Evolutionary conservation across 2,888 invertebrate species (phyloP).

Genomic region (Hydropsyche betteni): DNA sequence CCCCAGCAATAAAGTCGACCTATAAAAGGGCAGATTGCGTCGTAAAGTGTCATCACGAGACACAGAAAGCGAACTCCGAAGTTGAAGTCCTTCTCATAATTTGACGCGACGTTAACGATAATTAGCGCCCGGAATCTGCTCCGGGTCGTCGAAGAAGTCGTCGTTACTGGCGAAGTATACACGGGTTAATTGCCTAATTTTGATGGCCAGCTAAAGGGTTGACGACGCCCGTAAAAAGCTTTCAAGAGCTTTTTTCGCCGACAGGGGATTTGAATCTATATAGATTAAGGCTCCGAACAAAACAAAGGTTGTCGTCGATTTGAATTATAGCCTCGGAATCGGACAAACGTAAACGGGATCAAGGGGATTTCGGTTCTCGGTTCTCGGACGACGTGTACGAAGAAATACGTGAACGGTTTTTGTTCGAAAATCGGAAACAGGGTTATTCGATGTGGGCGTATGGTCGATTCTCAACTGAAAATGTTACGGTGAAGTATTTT

Average conservation of each 20-base stretch:
- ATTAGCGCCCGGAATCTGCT: slow-evolving; percentile 16
- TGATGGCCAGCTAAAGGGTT: too few relatives aligned
- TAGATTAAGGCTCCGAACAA: neutral
- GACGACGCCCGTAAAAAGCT: too few relatives aligned
- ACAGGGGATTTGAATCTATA: neutral
- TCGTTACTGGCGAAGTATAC: neutral
- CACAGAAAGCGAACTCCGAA: neutral
- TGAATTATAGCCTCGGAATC: slow-evolving; percentile 2
- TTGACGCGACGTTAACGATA: slow-evolving; percentile 40
- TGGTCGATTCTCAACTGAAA: too few relatives aligned
- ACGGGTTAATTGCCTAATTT: slow-evolving; percentile 5
- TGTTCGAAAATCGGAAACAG: too few relatives aligned
- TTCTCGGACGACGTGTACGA: neutral
- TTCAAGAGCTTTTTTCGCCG: neutral
- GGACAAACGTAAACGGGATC: slow-evolving; percentile 9
- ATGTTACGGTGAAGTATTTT: too few relatives aligned
- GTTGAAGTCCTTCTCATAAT: slow-evolving; percentile 16
- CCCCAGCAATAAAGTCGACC: slow-evolving; percentile 22
- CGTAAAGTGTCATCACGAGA: slow-evolving; percentile 25
- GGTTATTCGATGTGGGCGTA: too few relatives aligned
- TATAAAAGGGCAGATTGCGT: slow-evolving; percentile 33
- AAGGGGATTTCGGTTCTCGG: slow-evolving; percentile 5
- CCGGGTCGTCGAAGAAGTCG: too few relatives aligned
- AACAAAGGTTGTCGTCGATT: slow-evolving; percentile 9
- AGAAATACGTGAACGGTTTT: neutral